Evolutionary conservation across 1,140 invertebrate genomes (phyloP), one percentile per base, ranked within the genome.

Genomic region (Zaprionus africanus): DNA sequence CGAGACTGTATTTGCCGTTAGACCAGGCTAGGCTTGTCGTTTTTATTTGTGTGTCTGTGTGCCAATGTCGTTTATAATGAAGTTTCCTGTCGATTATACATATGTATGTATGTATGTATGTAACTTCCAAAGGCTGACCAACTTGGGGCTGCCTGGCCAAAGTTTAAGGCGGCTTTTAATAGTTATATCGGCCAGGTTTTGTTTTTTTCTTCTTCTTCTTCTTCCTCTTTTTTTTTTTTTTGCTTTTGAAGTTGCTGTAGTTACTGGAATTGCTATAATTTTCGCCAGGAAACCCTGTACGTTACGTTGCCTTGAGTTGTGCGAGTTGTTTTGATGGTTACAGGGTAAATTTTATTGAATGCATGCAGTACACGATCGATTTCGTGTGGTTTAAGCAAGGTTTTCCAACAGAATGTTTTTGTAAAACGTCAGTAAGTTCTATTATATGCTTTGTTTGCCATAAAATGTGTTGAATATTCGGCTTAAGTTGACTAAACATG

Each of bases 1-100:
- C 41, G 7, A 17, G 41, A 11, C 72, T 75, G 72, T 65, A 69
- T 58, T 58, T 75, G 73, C 73, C 73, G 67, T 70, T 76, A 76
- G 64, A 54, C 49, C 56, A 34, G 24, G 51, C 41, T 46, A 46
- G 41, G 41, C n/a, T 46, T 46, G 38, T 41, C 15, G 46, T 58
- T 26, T 66, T 46, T 13, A 9, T 17, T 17, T 64, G 36, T 73
- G 46, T 75, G 74, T 81, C 74, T 78, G 65, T 86, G 82, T 88
- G 71, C 85, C 84, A 88, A 90, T 88, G 84, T 81, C 81, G 85
- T 90, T 88, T 88, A 90, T 88, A 90, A 90, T 90, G 84, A 90
- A 88, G 84, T 88, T 88, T 87, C 85, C 85, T 90, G 84, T 70
- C 85, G 81, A 88, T 87, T 46, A 46, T 17, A 46, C 9, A 5